A percentile compares a stretch with the other conserved stretches of the same genome.
Evolutionary conservation across 2,113 vertebrate species (phyloP).

Genomic region (Mixornis gularis): DNA sequence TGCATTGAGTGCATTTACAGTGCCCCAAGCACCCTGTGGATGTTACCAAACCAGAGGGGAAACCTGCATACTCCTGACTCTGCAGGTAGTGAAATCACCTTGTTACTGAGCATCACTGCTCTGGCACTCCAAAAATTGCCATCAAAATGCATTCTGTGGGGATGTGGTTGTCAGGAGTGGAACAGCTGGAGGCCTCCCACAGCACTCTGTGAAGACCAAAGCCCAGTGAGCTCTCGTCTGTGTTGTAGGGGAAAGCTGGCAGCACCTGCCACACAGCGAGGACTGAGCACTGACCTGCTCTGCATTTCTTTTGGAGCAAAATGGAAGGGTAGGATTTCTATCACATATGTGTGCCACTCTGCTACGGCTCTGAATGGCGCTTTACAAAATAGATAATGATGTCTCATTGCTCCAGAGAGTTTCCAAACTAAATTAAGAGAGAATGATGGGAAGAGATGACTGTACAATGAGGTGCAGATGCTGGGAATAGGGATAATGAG

Average conservation of each 20-base stretch:
- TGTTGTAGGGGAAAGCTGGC: neutral
- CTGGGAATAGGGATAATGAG: slow-evolving; percentile 27
- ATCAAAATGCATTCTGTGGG: neutral
- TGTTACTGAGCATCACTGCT: neutral
- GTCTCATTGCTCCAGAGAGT: slow-evolving; percentile 52
- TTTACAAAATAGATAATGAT: slow-evolving; percentile 52
- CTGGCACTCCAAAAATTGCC: neutral
- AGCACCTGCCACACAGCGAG: rapidly evolving
- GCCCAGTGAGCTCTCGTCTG: rapidly evolving
- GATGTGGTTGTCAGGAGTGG: neutral
- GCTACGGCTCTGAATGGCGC: slow-evolving; percentile 1
- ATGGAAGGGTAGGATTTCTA: slow-evolving; percentile 8
- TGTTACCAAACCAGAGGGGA: neutral
- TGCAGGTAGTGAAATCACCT: neutral
- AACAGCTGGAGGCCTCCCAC: neutral
- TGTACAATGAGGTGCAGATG: slow-evolving; percentile 39
- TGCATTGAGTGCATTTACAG: rapidly evolving
- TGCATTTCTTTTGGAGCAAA: neutral
- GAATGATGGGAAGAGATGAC: slow-evolving; percentile 43
- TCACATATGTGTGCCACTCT: neutral
- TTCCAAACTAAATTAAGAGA: slow-evolving; percentile 59
- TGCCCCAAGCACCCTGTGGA: rapidly evolving
- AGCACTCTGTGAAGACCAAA: neutral
- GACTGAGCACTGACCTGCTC: neutral
- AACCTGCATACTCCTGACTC: neutral